A percentile compares a stretch with the other conserved stretches of the same genome.
Evolutionary conservation across 2,113 vertebrate species (phyloP).

Genomic region (Eudyptes chrysolophus): DNA sequence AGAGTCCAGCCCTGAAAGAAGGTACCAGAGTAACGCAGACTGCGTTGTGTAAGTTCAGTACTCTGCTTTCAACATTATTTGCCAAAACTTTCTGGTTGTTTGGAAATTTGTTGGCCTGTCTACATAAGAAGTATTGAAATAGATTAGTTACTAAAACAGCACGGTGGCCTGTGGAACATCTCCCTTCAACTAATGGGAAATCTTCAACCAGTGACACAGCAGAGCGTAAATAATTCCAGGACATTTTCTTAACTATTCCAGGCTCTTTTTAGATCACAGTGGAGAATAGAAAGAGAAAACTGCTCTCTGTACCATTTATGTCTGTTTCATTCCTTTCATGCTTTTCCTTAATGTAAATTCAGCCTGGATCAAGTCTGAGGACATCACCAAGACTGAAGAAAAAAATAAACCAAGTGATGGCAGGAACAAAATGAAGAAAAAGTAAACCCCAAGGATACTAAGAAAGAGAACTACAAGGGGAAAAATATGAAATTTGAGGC

Average conservation of each 20-base stretch:
- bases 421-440: neutral
- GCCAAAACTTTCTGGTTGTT: constrained; percentile 33
- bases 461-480: neutral
- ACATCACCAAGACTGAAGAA: neutral
- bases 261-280: neutral
- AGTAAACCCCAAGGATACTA: neutral
- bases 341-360: constrained; percentile 19
- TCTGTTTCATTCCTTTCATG: constrained; percentile 5
- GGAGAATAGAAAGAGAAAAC: neutral
- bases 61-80: constrained; percentile 22
- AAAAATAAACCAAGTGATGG: neutral
- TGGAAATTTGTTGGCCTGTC: constrained; percentile 41
- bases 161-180: constrained; percentile 23
- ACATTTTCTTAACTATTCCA: constrained; percentile 1
- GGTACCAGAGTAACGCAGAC: neutral
- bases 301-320: neutral
- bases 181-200: constrained; percentile 27
- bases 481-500: neutral
- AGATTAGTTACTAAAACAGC: constrained; percentile 30
- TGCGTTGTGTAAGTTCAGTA: neutral
- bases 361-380: neutral
- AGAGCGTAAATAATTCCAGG: neutral
- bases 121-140: constrained; percentile 4
- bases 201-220: neutral
- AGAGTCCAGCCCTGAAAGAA: neutral